These are phyloP conservation scores for Drosophila quasianomalipes DNA, from an alignment of 2,888 invertebrate species.

Conservation along the genomic window DNA sequence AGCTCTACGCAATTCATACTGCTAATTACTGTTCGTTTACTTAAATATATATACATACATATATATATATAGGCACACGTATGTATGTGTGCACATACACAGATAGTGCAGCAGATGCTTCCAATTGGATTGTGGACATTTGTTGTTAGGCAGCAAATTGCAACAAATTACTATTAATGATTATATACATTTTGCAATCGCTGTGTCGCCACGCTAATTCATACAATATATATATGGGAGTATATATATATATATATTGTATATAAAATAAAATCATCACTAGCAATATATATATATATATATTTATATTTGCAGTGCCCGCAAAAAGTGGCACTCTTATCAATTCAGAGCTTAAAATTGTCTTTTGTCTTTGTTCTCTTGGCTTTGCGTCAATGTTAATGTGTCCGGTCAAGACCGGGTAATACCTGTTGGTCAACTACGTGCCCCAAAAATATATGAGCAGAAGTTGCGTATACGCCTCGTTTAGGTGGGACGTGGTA, in stretches of 20 bases:
- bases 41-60: background rate
- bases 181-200: conserved; percentile 31
- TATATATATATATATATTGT: background rate
- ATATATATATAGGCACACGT: background rate
- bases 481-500: conserved; percentile 23
- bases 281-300: background rate
- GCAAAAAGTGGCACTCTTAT: background rate
- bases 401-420: background rate
- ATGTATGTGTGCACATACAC: background rate
- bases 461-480: conserved; percentile 47
- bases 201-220: conserved; percentile 12
- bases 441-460: background rate
- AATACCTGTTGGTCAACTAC: background rate
- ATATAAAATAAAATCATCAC: background rate
- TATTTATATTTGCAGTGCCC: background rate
- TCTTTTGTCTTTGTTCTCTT: background rate
- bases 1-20: conserved; percentile 33
- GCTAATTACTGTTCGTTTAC: conserved; percentile 31
- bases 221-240: conserved; percentile 1
- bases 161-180: conserved; percentile 51
- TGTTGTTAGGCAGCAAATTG: conserved; percentile 61
- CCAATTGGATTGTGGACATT: conserved; percentile 5
- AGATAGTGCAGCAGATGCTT: conserved; percentile 14
- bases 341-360: background rate
- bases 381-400: background rate